phyloP scores from a whole-genome alignment of 2,113 vertebrate species.

The Misgurnus mizolepis region DNA sequence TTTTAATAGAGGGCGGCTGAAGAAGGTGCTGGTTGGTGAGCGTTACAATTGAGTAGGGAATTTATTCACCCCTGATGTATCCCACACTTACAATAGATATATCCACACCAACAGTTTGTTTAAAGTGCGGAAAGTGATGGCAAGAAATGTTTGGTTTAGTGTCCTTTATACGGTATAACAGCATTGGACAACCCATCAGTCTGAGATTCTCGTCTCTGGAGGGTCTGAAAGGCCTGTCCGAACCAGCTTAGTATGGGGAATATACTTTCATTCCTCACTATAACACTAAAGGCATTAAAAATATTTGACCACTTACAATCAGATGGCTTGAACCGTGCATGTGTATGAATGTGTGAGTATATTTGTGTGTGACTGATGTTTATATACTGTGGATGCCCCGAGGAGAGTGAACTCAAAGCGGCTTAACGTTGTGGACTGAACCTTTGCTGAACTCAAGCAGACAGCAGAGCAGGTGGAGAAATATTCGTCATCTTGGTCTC shows the following conservation, averaged over 20 bases:
- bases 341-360: conserved; percentile 12
- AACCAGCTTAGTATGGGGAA: background rate
- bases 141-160: conserved; percentile 81
- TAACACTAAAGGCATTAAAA: conserved; percentile 66
- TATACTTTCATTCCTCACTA: background rate
- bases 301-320: conserved; percentile 74
- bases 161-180: conserved; percentile 68
- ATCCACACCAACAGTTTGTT: conserved; percentile 77
- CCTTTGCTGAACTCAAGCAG: conserved; percentile 67
- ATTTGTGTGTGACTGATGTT: conserved; percentile 55
- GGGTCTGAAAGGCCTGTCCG: conserved; percentile 6
- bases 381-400: conserved; percentile 66
- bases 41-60: conserved; percentile 77
- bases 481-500: conserved; percentile 21
- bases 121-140: conserved; percentile 73
- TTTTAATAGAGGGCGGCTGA: conserved; percentile 36
- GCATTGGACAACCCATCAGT: conserved; percentile 62
- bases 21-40: conserved; percentile 64
- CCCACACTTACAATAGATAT: conserved; percentile 76
- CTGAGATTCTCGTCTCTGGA: conserved; percentile 27
- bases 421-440: conserved; percentile 67
- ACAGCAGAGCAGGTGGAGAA: conserved; percentile 63
- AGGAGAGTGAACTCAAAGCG: conserved; percentile 73
- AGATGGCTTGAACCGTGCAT: conserved; percentile 58
- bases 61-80: conserved; percentile 75